phyloP scores from a whole-genome alignment of 2,797 vertebrate genomes.

The Pyrocephalus nanus region DNA sequence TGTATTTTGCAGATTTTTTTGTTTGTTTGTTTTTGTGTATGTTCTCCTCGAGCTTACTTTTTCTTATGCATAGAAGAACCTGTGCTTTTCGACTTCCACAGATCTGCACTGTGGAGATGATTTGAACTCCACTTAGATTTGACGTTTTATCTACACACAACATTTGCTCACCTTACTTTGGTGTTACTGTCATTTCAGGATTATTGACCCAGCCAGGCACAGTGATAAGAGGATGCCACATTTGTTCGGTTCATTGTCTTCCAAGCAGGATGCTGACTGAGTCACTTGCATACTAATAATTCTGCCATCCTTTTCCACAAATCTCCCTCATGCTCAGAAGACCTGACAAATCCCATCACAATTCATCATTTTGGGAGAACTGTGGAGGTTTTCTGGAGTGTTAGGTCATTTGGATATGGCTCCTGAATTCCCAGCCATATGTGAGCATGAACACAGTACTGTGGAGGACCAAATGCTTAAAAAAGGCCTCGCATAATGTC shows the following conservation, averaged over 20 bases:
- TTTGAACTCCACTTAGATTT: neutral
- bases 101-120: neutral
- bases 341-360: neutral
- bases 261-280: neutral
- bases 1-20: neutral
- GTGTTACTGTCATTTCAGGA: neutral
- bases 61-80: neutral
- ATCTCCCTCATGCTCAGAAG: neutral
- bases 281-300: neutral
- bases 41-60: neutral
- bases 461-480: neutral
- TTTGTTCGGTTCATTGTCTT: neutral
- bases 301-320: neutral
- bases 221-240: neutral
- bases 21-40: neutral
- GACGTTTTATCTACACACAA: neutral
- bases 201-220: neutral
- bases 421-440: neutral
- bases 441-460: fast-evolving
- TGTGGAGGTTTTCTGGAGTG: neutral
- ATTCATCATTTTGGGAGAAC: neutral
- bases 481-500: neutral
- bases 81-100: conserved; percentile 8
- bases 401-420: neutral
- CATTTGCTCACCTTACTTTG: neutral